These are phyloP conservation scores for Polypterus senegalus DNA, from an alignment of 2,113 vertebrate genomes.

Conservation along the genomic window DNA sequence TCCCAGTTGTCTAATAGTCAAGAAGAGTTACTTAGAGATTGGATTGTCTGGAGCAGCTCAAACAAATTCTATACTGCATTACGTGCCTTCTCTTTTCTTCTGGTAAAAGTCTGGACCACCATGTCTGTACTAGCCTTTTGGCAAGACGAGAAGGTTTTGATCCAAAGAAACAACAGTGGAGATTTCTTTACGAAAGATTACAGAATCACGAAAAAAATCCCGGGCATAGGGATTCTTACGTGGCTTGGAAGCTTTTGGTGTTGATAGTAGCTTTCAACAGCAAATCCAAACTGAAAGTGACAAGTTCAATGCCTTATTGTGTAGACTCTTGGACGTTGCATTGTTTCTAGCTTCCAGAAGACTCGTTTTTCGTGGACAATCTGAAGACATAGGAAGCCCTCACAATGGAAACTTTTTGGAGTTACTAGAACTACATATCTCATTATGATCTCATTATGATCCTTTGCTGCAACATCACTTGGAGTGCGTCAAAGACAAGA, in stretches of 20 bases:
- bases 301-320: constrained; percentile 4
- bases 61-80: constrained; percentile 12
- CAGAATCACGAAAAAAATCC: constrained; percentile 9
- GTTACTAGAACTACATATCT: constrained; percentile 10
- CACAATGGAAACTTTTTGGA: constrained; percentile 14
- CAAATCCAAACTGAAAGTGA: constrained; percentile 13
- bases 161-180: constrained; percentile 8
- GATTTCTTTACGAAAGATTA: constrained; percentile 10
- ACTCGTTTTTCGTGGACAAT: constrained; percentile 15
- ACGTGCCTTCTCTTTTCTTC: constrained; percentile 16
- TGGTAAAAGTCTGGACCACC: not conserved
- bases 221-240: constrained; percentile 13
- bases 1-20: too few species aligned
- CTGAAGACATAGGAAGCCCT: constrained; percentile 11
- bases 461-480: constrained; percentile 15
- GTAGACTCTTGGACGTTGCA: constrained; percentile 12
- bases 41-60: constrained; percentile 14
- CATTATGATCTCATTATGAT: constrained; percentile 13
- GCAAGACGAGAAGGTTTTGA: constrained; percentile 12
- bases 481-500: constrained; percentile 12
- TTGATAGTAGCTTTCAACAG: constrained; percentile 12
- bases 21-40: constrained; percentile 1
- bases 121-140: constrained; percentile 1
- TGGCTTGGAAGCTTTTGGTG: constrained; percentile 12
- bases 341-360: constrained; percentile 17